A percentile compares a stretch with the other conserved stretches of the same genome.
Conservation (phyloP, 2,888 invertebrate species). For the Nomada ferruginata region DNA sequence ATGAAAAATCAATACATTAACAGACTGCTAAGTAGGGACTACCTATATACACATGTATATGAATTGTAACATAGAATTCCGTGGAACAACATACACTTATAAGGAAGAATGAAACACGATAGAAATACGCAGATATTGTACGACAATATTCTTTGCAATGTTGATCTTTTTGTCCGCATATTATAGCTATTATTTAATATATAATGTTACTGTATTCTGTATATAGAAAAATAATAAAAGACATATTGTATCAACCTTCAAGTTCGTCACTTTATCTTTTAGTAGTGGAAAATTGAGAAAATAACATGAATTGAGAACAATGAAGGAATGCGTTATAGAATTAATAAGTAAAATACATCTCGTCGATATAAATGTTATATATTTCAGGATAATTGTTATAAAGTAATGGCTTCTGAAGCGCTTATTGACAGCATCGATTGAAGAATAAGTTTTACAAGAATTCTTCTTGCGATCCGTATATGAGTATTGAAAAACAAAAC, state of each 20-base stretch:
- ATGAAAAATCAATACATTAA: conserved; percentile 18
- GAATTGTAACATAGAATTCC: conserved; percentile 26
- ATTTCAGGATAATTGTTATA: conserved; percentile 78
- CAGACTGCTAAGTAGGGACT: conserved; percentile 22
- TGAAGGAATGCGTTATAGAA: conserved; percentile 19
- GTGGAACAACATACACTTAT: conserved; percentile 21
- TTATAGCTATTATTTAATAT: neutral
- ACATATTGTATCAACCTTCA: neutral
- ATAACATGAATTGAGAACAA: conserved; percentile 1
- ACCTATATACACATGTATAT: conserved; percentile 11
- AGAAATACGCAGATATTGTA: conserved; percentile 10
- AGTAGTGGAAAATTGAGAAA: neutral
- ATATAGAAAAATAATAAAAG: conserved; percentile 27
- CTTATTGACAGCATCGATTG: conserved; percentile 67
- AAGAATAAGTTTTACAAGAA: conserved; percentile 64
- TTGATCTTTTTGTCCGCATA: neutral
- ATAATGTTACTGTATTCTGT: conserved; percentile 1
- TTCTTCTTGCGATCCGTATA: conserved; percentile 66
- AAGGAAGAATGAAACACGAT: conserved; percentile 11
- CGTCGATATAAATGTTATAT: conserved; percentile 77
- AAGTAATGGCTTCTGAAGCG: conserved; percentile 75
- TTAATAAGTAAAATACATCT: conserved; percentile 41
- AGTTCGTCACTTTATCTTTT: neutral
- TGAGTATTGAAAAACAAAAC: conserved; percentile 77
- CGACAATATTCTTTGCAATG: conserved; percentile 3